Evolutionary conservation across 2,888 invertebrate species (phyloP), one percentile per base, ranked within the genome.

Genomic region (Oligia fasciuncula): DNA sequence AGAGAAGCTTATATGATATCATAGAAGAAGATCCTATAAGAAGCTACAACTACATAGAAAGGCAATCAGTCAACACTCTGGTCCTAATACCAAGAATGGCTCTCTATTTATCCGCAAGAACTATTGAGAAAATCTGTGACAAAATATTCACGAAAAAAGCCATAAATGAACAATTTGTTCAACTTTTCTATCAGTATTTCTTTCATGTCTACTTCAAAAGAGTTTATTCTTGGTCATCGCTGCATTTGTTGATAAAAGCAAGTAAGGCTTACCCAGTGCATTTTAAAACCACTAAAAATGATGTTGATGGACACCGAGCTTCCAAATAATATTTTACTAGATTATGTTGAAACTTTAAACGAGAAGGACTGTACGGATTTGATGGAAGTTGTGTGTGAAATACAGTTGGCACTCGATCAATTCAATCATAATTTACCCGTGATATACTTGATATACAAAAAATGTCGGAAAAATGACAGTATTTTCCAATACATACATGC

Each of bases 191-290:
- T 29, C 29, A 29, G 29, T 29, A 29, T 29, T 29, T 29, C 29
- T 29, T 29, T 29, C 29, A 29, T 29, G 29, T 29, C 29, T 29
- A 29, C 29, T 29, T 29, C 29, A 29, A 29, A 29, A 29, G 29
- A 29, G 29, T 29, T 29, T 29, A 29, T 29, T 29, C 29, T 29
- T 29, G 29, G 29, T 29, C 29, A 29, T 29, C 86, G 0, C 29
- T 86, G 6, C 86, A 82, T 62, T 23, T 84, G 13, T n/a, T 86
- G 1, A 74, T 86, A 35, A 86, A 80, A 69, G 86, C 86, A 0
- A 84, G 80, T 43, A 85, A 82, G 13, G 79, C 72, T 11, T 80
- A 87, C 49, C 80, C 84, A 1, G 13, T 23, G 1, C 17, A 74
- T 35, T 82, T 86, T 49, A 65, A 60, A 65, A 77, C 14, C 0